Evolutionary conservation across 2,113 vertebrate species (phyloP), one percentile per base, ranked within the genome.

Genomic region (Amblyornis subalaris): DNA sequence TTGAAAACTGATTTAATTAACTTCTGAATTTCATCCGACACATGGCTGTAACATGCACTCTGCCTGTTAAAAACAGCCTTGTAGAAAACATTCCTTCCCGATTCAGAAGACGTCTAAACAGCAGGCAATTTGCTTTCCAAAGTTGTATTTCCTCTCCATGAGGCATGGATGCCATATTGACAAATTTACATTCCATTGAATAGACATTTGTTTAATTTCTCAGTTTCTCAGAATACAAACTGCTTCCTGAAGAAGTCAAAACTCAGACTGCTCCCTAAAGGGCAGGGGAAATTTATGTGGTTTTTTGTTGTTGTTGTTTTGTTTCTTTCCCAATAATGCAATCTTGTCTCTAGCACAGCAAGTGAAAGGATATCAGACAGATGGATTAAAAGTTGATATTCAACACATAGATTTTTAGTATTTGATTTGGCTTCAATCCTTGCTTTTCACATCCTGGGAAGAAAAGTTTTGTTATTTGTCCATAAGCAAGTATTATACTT

Each of bases 181-280:
- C 28, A 96, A 94, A 89, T 82, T 67, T 64, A 20, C 23, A 44
- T 85, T 91, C 12, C 31, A 65, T 17, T 86, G 86, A 94, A 94
- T 69, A 85, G 45, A 35, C 10, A 1, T 79, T 94, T 95, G 62
- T 79, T 93, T 92, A 94, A 85, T 80, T 96, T 95, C 36, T 92
- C 88, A 84, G 67, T 71, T 95, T 93, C 26, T 90, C 81, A 87
- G 81, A 94, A 86, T 42, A 83, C 42, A 67, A 90, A 90, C 9
- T 90, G 66, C 60, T 78, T 91, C 71, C 40, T 75, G 62, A 95
- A 94, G 45, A 67, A 88, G 15, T 71, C 57, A 86, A 84, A 94
- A 80, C 17, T 45, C 76, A 85, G 31, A 79, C 42, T 90, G 10
- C 8, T 90, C 35, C 24, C 61, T 72, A 76, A 94, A 66, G 40